Conservation (phyloP, 1,140 invertebrate genomes). For the Steinernema feltiae region DNA sequence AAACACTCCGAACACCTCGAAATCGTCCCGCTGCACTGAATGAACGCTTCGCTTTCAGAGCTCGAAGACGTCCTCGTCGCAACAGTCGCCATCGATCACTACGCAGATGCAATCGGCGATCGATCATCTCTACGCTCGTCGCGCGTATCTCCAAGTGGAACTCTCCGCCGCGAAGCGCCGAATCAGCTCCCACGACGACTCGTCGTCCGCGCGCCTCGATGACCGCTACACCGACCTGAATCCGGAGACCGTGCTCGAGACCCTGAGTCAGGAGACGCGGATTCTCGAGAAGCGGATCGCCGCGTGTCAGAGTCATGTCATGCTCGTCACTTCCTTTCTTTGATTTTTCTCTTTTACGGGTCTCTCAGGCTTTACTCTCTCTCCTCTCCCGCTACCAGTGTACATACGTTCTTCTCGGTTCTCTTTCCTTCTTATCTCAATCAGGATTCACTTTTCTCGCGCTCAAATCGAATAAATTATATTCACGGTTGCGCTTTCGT, state of each 20-base stretch:
- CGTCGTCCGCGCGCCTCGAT: neutral
- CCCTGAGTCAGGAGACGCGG: constrained; percentile 23
- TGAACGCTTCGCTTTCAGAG: neutral
- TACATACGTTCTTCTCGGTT: constrained; percentile 3
- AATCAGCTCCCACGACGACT: constrained; percentile 1
- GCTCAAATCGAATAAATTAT: neutral
- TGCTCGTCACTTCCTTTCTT: constrained; percentile 31
- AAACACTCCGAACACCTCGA: neutral
- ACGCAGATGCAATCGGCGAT: neutral
- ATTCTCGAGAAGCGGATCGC: constrained; percentile 26
- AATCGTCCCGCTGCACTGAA: neutral
- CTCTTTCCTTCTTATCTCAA: constrained; percentile 10
- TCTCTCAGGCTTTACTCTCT: neutral
- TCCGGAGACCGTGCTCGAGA: constrained; percentile 18
- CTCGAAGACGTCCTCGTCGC: neutral
- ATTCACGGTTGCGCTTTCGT: neutral
- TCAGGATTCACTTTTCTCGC: constrained; percentile 12
- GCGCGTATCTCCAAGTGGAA: constrained; percentile 8
- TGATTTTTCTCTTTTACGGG: constrained; percentile 8
- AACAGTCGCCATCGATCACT: neutral
- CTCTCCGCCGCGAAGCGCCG: constrained; percentile 16
- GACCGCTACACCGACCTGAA: constrained; percentile 7
- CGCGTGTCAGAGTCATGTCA: constrained; percentile 28
- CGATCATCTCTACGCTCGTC: neutral
- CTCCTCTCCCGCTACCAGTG: neutral